Evolutionary conservation across 2,797 vertebrate genomes (phyloP).

Genomic region (Fistularia commersonii): DNA sequence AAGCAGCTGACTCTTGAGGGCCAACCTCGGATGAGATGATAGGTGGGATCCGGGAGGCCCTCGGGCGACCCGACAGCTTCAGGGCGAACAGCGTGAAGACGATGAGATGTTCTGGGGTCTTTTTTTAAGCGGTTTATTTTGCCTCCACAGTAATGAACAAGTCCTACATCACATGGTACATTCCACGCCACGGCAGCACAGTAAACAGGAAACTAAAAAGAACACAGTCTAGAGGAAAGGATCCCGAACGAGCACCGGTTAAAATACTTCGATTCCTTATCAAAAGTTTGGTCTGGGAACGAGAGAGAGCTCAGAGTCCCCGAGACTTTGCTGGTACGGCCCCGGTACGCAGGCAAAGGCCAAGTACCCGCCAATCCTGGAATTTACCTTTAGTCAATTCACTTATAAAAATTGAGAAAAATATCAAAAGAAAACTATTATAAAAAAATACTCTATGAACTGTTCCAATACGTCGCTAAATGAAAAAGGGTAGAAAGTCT

Average conservation of each 20-base stretch:
- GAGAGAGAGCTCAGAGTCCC: constrained; percentile 49
- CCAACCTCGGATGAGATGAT: no score
- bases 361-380: constrained; percentile 64
- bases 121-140: constrained; percentile 64
- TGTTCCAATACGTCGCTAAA: constrained; percentile 57
- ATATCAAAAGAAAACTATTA: constrained; percentile 77
- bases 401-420: constrained; percentile 76
- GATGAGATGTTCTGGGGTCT: not conserved
- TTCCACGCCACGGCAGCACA: constrained; percentile 65
- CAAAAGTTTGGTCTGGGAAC: constrained; percentile 74
- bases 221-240: constrained; percentile 56
- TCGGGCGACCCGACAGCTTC: no score
- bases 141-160: constrained; percentile 50
- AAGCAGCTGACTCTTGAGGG: no score
- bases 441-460: constrained; percentile 79
- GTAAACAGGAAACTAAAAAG: no score
- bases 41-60: no score
- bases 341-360: constrained; percentile 55
- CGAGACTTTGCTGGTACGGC: constrained; percentile 37
- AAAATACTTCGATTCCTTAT: constrained; percentile 63
- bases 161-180: constrained; percentile 67
- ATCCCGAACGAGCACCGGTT: constrained; percentile 51
- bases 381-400: constrained; percentile 62
- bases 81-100: not conserved
- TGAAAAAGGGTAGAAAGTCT: constrained; percentile 53